Conservation (phyloP, 2,888 invertebrate species). For the Microplitis deprimator region DNA sequence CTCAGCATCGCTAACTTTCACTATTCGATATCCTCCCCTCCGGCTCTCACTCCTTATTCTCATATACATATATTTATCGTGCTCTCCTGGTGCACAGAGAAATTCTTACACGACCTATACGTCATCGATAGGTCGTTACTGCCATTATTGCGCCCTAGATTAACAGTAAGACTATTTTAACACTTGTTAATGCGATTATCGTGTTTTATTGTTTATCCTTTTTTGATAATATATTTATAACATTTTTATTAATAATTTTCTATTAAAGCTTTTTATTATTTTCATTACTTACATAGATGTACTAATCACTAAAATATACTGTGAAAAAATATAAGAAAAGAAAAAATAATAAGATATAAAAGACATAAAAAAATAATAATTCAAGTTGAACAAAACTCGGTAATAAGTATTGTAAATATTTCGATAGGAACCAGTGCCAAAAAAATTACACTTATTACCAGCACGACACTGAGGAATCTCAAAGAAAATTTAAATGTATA, state of each 20-base stretch:
- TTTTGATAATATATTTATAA: background rate
- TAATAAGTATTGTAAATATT: too few species aligned
- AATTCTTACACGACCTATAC: conserved; percentile 52
- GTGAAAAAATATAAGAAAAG: too few species aligned
- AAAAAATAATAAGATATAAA: too few species aligned
- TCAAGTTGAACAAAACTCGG: too few species aligned
- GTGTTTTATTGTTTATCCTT: background rate
- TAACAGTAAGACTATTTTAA: background rate
- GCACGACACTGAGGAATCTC: too few species aligned
- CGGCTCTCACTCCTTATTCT: conserved; percentile 30
- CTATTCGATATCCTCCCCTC: conserved; percentile 55
- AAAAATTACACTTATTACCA: too few species aligned
- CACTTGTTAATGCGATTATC: background rate
- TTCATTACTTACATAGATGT: too few species aligned
- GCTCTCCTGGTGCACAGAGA: conserved; percentile 51
- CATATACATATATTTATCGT: conserved; percentile 24
- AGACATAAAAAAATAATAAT: too few species aligned
- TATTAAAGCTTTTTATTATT: background rate
- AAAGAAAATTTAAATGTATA: background rate
- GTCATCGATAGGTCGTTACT: conserved; percentile 27
- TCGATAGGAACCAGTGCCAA: too few species aligned
- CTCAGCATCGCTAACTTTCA: conserved; percentile 57
- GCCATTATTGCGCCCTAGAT: conserved; percentile 23
- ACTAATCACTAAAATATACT: too few species aligned
- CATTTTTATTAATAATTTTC: background rate